These are phyloP conservation scores for Myanophis thanlyinensis DNA, from an alignment of 2,113 vertebrate genomes.

Conservation along the genomic window DNA sequence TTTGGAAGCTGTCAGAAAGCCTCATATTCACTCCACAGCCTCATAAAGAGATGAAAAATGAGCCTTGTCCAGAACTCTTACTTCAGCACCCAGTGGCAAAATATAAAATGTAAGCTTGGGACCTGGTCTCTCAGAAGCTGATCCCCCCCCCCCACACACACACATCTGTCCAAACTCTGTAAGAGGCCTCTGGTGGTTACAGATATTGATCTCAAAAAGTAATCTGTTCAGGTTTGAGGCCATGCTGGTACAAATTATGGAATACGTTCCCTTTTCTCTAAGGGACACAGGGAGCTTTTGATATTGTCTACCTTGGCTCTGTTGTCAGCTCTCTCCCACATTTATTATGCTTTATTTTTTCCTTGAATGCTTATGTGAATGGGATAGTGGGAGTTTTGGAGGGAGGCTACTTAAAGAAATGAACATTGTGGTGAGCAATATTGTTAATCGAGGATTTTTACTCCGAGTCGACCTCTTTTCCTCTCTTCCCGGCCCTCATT, in stretches of 20 bases:
- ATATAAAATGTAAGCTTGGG: constrained; percentile 75
- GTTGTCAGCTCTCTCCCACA: constrained; percentile 64
- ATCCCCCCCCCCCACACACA: constrained; percentile 7
- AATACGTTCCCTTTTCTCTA: constrained; percentile 76
- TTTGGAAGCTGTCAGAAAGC: constrained; percentile 41
- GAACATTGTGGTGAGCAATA: constrained; percentile 21
- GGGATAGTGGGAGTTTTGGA: not conserved
- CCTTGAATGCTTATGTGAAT: not conserved
- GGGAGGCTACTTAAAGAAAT: constrained; percentile 21
- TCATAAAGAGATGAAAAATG: constrained; percentile 80
- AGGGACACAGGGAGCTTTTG: constrained; percentile 72
- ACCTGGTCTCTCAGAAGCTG: constrained; percentile 74
- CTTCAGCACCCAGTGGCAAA: constrained; percentile 78
- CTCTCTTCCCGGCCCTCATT: constrained; percentile 68
- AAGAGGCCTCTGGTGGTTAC: constrained; percentile 85
- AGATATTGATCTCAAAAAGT: constrained; percentile 89
- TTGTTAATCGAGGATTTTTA: constrained; percentile 62
- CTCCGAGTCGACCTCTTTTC: constrained; percentile 54
- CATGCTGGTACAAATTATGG: constrained; percentile 78
- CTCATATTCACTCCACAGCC: constrained; percentile 74
- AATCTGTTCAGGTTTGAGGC: constrained; percentile 87
- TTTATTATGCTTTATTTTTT: constrained; percentile 56
- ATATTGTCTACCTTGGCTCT: constrained; percentile 59
- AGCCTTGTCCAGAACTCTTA: constrained; percentile 77
- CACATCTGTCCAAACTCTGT: constrained; percentile 65